Evolutionary conservation across 2,797 vertebrate genomes (phyloP).

Genomic region (Natrix natrix): DNA sequence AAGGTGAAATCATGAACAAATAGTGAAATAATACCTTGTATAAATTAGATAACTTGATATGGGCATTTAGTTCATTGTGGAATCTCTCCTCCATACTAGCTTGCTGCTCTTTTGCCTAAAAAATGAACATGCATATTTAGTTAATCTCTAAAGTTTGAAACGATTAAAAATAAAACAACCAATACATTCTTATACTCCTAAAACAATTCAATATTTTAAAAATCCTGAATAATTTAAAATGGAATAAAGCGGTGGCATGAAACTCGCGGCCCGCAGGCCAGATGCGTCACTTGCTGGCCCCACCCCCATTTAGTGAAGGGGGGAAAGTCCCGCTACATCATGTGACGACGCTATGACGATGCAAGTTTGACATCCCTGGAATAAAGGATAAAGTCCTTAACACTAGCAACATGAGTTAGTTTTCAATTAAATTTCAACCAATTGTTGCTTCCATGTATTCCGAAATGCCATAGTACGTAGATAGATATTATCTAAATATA

Average conservation of each 20-base stretch:
- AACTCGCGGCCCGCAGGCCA: too few relatives aligned
- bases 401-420: neutral
- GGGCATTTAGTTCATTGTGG: slow-evolving; percentile 90
- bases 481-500: neutral
- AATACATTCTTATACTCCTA: neutral
- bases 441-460: neutral
- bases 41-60: slow-evolving; percentile 92
- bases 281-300: too few relatives aligned
- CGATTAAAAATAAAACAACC: neutral
- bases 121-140: neutral
- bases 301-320: too few relatives aligned
- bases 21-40: slow-evolving; percentile 81
- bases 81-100: slow-evolving; percentile 88
- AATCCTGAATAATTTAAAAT: neutral
- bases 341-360: too few relatives aligned
- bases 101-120: slow-evolving; percentile 89
- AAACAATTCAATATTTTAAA: neutral
- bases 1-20: neutral
- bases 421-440: neutral
- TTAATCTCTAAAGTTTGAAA: neutral
- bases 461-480: neutral
- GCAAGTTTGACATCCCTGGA: too few relatives aligned
- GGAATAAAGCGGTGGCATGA: neutral
- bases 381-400: neutral
- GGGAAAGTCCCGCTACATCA: too few relatives aligned